phyloP scores from a whole-genome alignment of 2,113 vertebrate species.

The Mixornis gularis region DNA sequence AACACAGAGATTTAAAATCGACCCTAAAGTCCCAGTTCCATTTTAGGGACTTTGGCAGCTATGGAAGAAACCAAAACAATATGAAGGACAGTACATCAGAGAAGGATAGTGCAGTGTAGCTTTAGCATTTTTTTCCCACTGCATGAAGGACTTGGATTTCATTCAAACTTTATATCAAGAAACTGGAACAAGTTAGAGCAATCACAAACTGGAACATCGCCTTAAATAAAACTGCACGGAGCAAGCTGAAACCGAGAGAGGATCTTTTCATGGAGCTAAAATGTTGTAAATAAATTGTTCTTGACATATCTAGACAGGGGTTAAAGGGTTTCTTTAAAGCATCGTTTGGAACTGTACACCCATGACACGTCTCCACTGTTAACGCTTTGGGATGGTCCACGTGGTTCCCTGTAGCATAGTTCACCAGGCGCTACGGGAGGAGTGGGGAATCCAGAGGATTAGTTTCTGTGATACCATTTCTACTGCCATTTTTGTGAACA shows the following conservation, averaged over 20 bases:
- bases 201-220: constrained; percentile 91
- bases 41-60: constrained; percentile 77
- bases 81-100: constrained; percentile 70
- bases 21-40: constrained; percentile 66
- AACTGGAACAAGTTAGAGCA: constrained; percentile 77
- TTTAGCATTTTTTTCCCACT: constrained; percentile 76
- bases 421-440: constrained; percentile 51
- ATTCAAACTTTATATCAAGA: constrained; percentile 80
- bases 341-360: constrained; percentile 63
- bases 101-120: constrained; percentile 75
- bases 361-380: constrained; percentile 68
- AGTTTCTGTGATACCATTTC: constrained; percentile 72
- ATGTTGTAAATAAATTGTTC: constrained; percentile 92
- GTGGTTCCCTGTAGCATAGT: constrained; percentile 50
- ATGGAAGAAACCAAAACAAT: constrained; percentile 80
- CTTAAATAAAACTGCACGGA: constrained; percentile 92
- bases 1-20: constrained; percentile 66
- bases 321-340: constrained; percentile 81
- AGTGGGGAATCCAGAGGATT: constrained; percentile 67
- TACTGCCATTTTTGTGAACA: constrained; percentile 77
- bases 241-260: constrained; percentile 79
- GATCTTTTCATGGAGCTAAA: constrained; percentile 81
- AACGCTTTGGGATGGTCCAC: constrained; percentile 58
- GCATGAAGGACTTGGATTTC: constrained; percentile 82
- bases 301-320: constrained; percentile 81